Evolutionary conservation across 2,113 vertebrate species (phyloP).

Genomic region (Canis aureus): DNA sequence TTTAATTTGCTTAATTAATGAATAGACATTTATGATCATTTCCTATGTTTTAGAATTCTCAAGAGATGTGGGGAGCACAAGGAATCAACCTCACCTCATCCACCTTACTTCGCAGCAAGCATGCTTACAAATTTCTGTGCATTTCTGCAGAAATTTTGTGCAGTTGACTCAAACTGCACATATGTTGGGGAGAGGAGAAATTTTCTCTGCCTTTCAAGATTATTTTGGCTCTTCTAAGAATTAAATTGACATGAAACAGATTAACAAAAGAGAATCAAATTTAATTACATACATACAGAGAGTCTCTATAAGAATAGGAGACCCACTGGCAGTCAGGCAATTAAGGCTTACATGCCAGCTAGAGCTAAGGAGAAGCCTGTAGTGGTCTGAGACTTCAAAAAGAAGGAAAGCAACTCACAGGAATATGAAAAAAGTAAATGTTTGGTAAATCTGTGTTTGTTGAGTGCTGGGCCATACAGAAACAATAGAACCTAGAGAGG

Average conservation of each 20-base stretch:
- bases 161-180: not conserved
- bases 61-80: not conserved
- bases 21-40: not conserved
- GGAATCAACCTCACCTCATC: not conserved
- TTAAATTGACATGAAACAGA: not conserved
- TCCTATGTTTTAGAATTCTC: not conserved
- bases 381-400: not conserved
- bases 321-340: not conserved
- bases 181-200: not conserved
- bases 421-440: not conserved
- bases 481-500: not conserved
- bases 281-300: not conserved
- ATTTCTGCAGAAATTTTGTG: not conserved
- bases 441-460: not conserved
- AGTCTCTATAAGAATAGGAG: not conserved
- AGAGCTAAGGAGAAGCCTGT: not conserved
- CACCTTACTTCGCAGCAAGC: accelerated
- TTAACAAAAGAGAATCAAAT: not conserved
- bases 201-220: not conserved
- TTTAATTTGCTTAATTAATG: not conserved
- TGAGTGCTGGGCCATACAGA: not conserved
- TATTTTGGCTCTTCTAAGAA: not conserved
- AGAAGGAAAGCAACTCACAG: not conserved
- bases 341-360: not conserved
- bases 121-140: accelerated